These are phyloP conservation scores for Ciconia boyciana DNA, from an alignment of 2,113 vertebrate species.

Conservation along the genomic window DNA sequence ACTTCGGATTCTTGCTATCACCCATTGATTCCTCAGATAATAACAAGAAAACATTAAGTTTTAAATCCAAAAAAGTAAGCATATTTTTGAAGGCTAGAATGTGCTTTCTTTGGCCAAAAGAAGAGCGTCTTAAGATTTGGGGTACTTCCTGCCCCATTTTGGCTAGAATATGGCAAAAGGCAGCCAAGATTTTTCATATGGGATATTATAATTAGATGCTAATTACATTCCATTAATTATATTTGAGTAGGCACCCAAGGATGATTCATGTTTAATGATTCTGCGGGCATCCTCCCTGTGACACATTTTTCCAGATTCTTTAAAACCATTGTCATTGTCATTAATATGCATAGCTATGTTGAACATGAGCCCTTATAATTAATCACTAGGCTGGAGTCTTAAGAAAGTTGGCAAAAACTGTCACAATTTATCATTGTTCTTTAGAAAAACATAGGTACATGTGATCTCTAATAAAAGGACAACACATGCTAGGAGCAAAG, in stretches of 20 bases:
- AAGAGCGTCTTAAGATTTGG: background rate
- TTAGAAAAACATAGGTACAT: background rate
- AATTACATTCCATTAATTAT: slow-evolving; percentile 79
- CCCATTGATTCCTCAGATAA: background rate
- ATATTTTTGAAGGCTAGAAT: background rate
- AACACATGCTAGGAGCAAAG: background rate
- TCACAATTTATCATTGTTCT: background rate
- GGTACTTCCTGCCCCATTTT: background rate
- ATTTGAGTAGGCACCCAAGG: slow-evolving; percentile 70
- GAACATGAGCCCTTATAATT: slow-evolving; percentile 14
- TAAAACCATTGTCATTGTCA: slow-evolving; percentile 24
- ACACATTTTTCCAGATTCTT: slow-evolving; percentile 29
- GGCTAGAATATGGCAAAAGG: background rate
- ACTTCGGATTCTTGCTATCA: background rate
- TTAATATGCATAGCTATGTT: background rate
- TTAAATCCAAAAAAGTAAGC: background rate
- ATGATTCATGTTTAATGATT: slow-evolving; percentile 69
- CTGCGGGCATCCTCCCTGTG: slow-evolving; percentile 47
- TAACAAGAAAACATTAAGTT: background rate
- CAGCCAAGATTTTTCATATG: slow-evolving; percentile 49
- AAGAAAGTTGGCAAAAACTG: background rate
- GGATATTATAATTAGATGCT: slow-evolving; percentile 79
- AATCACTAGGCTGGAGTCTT: background rate
- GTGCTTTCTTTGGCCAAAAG: background rate
- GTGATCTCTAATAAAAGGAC: background rate